phyloP scores from a whole-genome alignment of 2,797 vertebrate species.

The Phataginus tetradactyla region DNA sequence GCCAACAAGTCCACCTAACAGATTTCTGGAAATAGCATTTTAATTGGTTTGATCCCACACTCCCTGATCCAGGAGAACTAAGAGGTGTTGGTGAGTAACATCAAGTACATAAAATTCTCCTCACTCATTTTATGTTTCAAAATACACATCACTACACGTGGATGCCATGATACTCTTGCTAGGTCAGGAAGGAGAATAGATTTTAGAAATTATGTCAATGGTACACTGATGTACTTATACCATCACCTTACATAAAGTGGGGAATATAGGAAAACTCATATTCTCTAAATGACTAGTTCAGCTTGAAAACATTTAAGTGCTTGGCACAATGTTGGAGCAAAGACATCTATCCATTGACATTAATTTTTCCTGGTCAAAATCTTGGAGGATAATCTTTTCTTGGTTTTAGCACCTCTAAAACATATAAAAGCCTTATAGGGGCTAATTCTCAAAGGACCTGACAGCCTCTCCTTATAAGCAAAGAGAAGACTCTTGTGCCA shows the following conservation, averaged over 20 bases:
- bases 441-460: not conserved
- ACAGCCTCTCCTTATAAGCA: not conserved
- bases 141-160: not conserved
- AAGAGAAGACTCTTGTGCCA: not conserved
- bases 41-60: conserved; percentile 53
- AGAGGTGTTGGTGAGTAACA: not conserved
- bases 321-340: not conserved
- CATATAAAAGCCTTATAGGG: not conserved
- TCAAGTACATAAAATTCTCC: not conserved
- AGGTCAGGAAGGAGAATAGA: not conserved
- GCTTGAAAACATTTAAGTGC: not conserved
- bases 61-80: conserved; percentile 34
- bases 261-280: not conserved
- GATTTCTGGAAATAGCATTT: conserved; percentile 69
- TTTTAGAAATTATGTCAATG: not conserved
- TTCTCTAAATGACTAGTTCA: not conserved
- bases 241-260: not conserved
- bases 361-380: not conserved
- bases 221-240: not conserved
- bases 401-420: not conserved
- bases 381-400: not conserved
- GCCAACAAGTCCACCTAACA: conserved; percentile 43
- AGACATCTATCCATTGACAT: not conserved
- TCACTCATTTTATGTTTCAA: not conserved
- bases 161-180: not conserved